phyloP scores from a whole-genome alignment of 2,888 invertebrate species.

The Patella ulyssiponensis region DNA sequence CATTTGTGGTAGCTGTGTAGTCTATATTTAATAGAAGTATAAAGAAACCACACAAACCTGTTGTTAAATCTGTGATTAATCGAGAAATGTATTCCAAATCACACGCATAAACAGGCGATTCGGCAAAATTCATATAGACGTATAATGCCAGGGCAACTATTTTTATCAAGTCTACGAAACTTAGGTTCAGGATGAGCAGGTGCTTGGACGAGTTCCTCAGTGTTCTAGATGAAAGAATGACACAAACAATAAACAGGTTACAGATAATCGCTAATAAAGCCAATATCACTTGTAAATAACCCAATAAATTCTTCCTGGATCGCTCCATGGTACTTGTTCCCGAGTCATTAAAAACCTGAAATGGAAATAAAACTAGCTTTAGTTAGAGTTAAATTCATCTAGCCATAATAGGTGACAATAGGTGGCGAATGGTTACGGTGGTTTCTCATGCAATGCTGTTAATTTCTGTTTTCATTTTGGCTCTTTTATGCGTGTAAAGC shows the following conservation, averaged over 20 bases:
- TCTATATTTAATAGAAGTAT: neutral
- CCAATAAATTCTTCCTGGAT: neutral
- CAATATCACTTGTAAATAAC: neutral
- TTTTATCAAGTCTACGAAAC: neutral
- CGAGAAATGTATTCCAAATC: neutral
- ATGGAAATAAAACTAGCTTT: no score
- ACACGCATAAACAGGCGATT: neutral
- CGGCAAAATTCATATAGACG: neutral
- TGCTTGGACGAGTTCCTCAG: constrained; percentile 2
- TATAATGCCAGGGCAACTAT: neutral
- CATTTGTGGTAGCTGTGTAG: neutral
- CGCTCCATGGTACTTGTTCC: no score
- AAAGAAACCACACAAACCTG: neutral
- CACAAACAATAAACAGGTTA: constrained; percentile 5
- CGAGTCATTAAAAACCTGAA: no score
- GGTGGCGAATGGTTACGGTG: no score
- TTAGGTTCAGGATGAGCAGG: neutral
- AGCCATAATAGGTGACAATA: no score
- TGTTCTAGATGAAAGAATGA: neutral
- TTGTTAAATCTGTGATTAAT: neutral
- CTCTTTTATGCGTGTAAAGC: no score
- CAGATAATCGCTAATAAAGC: neutral
- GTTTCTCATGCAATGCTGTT: no score
- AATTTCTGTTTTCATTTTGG: no score
- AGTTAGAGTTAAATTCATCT: no score